Conservation (phyloP, 2,888 invertebrate genomes). For the Protula sp. region DNA sequence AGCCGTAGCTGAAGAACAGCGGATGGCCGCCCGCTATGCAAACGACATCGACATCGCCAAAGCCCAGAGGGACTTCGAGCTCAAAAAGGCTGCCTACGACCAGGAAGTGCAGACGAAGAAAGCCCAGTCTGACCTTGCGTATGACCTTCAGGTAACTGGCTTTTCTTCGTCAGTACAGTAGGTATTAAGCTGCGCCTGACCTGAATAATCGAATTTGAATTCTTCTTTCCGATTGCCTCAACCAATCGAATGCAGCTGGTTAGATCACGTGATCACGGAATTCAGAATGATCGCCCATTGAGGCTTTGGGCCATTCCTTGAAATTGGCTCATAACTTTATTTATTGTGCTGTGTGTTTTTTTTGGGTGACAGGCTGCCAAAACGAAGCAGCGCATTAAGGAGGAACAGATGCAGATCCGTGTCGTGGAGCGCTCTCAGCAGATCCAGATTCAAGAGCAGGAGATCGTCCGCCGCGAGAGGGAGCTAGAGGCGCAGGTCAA, state of each 20-base stretch:
- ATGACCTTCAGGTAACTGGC: constrained; percentile 48
- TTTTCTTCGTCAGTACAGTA: too few species aligned
- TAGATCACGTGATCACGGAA: too few species aligned
- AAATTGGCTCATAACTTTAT: too few species aligned
- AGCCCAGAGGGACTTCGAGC: constrained; percentile 90
- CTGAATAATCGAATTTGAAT: too few species aligned
- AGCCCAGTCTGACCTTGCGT: constrained; percentile 53
- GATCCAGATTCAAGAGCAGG: constrained; percentile 89
- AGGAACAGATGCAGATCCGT: constrained; percentile 87
- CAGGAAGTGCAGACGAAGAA: constrained; percentile 93
- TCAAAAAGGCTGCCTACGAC: constrained; percentile 95
- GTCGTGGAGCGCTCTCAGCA: constrained; percentile 85
- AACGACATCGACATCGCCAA: constrained; percentile 98
- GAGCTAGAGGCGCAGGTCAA: constrained; percentile 89
- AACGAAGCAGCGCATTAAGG: constrained; percentile 70
- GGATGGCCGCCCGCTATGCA: constrained; percentile 86
- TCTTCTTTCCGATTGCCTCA: too few species aligned
- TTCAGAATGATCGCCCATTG: too few species aligned
- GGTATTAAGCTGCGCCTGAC: too few species aligned
- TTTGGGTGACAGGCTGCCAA: constrained; percentile 48
- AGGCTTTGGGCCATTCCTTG: too few species aligned
- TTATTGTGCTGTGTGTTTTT: too few species aligned
- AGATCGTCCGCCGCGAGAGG: constrained; percentile 82
- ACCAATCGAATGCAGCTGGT: too few species aligned
- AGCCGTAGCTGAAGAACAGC: constrained; percentile 92